phyloP scores from a whole-genome alignment of 2,797 vertebrate species.

The Oreochromis grahami region DNA sequence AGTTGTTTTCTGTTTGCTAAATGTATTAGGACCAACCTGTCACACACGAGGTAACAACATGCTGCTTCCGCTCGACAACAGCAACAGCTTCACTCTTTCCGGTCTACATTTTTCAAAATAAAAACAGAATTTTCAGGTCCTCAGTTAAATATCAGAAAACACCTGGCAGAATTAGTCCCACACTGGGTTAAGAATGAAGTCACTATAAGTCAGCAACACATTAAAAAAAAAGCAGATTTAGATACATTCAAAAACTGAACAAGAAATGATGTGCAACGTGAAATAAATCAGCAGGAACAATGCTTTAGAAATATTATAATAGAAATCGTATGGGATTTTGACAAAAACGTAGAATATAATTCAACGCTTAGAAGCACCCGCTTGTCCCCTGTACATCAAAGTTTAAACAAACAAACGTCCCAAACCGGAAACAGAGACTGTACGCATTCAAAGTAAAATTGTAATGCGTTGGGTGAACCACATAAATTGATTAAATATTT shows the following conservation, averaged over 20 bases:
- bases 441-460: not conserved
- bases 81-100: not conserved
- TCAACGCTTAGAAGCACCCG: not conserved
- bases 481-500: not conserved
- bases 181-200: not conserved
- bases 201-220: not conserved
- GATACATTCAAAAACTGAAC: not conserved
- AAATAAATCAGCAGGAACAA: not conserved
- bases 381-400: not conserved
- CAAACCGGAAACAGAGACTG: not conserved
- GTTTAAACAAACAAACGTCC: not conserved
- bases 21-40: constrained; percentile 4
- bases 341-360: not conserved
- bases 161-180: not conserved
- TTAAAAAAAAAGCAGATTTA: not conserved
- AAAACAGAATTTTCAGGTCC: not conserved
- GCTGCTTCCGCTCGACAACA: not conserved
- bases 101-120: constrained; percentile 19
- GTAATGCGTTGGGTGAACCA: not conserved
- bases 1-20: not conserved
- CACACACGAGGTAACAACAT: constrained; percentile 44
- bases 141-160: not conserved
- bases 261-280: not conserved
- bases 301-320: not conserved
- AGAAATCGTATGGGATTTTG: not conserved